Conservation (phyloP, 2,113 vertebrate species). For the Athene noctua region DNA sequence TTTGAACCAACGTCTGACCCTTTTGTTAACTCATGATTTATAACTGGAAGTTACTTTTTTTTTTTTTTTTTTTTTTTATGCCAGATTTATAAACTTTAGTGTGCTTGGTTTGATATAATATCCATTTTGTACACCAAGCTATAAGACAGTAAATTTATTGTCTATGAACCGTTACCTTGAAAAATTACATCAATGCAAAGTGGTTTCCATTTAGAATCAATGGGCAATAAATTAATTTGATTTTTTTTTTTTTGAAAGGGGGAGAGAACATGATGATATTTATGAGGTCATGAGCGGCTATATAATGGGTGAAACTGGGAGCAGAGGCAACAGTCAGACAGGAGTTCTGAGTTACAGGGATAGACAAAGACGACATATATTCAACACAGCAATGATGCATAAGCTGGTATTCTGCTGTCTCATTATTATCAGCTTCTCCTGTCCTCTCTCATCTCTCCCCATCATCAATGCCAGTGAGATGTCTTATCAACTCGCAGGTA, state of each 20-base stretch:
- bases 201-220: constrained; percentile 70
- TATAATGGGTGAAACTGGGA: constrained; percentile 59
- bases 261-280: constrained; percentile 51
- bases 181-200: constrained; percentile 81
- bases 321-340: constrained; percentile 16
- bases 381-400: constrained; percentile 28
- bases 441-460: constrained; percentile 50
- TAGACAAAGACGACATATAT: neutral
- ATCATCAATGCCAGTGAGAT: neutral
- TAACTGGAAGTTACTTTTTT: constrained; percentile 52
- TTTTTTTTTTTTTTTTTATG: constrained; percentile 40
- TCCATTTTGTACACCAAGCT: constrained; percentile 62
- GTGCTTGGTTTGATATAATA: constrained; percentile 64
- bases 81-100: constrained; percentile 70
- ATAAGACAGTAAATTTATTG: constrained; percentile 74
- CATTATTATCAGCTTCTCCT: constrained; percentile 48
- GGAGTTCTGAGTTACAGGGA: neutral
- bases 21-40: constrained; percentile 70
- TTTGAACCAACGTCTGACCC: constrained; percentile 55
- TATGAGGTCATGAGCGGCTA: constrained; percentile 71
- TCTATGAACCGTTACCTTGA: constrained; percentile 72
- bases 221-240: constrained; percentile 60
- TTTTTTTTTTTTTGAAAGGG: neutral
- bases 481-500: constrained; percentile 67
- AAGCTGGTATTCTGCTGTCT: constrained; percentile 62